Percentiles rank a stretch among this genome's conserved stretches.
Evolutionary conservation across 2,888 invertebrate genomes (phyloP).

Genomic region (Prosopocoilus inquinatus): DNA sequence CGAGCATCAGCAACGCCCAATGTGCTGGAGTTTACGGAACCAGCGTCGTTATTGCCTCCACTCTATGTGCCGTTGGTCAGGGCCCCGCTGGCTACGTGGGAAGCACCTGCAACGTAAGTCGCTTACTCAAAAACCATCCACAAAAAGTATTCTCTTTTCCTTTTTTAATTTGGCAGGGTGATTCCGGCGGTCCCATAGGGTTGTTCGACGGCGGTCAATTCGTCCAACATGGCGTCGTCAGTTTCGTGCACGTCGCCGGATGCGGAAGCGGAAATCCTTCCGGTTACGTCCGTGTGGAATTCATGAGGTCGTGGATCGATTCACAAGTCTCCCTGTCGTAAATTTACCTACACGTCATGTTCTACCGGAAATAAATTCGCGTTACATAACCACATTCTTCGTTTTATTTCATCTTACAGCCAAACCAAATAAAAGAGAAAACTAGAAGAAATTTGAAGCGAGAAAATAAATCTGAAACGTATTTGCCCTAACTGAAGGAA

Average conservation of each 20-base stretch:
- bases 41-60: slow-evolving; percentile 23
- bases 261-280: slow-evolving; percentile 36
- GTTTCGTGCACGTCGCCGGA: slow-evolving; percentile 35
- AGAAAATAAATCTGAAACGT: too few relatives aligned
- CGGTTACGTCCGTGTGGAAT: slow-evolving; percentile 35
- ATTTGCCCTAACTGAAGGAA: too few relatives aligned
- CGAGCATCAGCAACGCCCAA: slow-evolving; percentile 33
- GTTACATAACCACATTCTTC: not conserved
- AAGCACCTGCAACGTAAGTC: slow-evolving; percentile 40
- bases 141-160: not conserved
- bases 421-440: not conserved
- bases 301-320: slow-evolving; percentile 34
- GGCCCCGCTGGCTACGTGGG: slow-evolving; percentile 20
- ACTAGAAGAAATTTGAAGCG: not conserved
- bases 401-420: not conserved
- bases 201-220: slow-evolving; percentile 10
- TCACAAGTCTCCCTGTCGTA: not conserved
- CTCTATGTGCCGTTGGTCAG: slow-evolving; percentile 32
- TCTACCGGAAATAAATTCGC: not conserved
- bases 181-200: slow-evolving; percentile 40
- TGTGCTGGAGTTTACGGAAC: slow-evolving; percentile 32
- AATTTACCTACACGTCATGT: not conserved
- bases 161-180: slow-evolving; percentile 34
- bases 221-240: slow-evolving; percentile 36
- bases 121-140: not conserved